Percentiles rank a stretch among this genome's conserved stretches.
Conservation (phyloP, 2,888 invertebrate genomes). For the Orchestes rusci region DNA sequence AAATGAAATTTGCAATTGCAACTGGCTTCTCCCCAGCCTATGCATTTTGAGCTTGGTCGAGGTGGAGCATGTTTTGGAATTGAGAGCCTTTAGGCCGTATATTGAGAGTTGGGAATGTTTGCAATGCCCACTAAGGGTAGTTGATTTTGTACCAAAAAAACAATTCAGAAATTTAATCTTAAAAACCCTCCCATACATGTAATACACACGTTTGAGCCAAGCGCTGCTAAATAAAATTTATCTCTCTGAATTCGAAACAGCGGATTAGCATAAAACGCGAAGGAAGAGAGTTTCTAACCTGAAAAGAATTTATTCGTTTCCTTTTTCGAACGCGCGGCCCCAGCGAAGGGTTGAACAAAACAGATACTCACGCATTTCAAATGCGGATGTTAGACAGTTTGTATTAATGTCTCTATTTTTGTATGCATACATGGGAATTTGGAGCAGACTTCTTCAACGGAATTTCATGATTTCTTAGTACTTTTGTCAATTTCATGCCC, state of each 20-base stretch:
- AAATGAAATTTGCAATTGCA: not conserved
- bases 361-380: conserved; percentile 19
- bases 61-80: not conserved
- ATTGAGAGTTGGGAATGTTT: too few species aligned
- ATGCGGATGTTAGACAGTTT: conserved; percentile 5
- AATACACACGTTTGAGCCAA: too few species aligned
- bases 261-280: conserved; percentile 25
- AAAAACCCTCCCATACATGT: too few species aligned
- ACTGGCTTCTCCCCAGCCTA: not conserved
- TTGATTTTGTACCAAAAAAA: too few species aligned
- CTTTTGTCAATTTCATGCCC: too few species aligned
- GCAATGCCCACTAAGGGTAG: too few species aligned
- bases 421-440: too few species aligned
- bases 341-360: conserved; percentile 11
- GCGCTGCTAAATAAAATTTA: conserved; percentile 26
- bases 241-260: conserved; percentile 21
- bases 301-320: conserved; percentile 25
- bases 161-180: too few species aligned
- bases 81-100: too few species aligned
- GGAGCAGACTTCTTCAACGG: too few species aligned
- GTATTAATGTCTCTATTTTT: conserved; percentile 16
- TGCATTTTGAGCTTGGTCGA: not conserved
- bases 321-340: conserved; percentile 17
- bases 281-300: conserved; percentile 20
- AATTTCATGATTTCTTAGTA: too few species aligned